Evolutionary conservation across 1,140 invertebrate genomes (phyloP).

Genomic region (Anastrepha obliqua): DNA sequence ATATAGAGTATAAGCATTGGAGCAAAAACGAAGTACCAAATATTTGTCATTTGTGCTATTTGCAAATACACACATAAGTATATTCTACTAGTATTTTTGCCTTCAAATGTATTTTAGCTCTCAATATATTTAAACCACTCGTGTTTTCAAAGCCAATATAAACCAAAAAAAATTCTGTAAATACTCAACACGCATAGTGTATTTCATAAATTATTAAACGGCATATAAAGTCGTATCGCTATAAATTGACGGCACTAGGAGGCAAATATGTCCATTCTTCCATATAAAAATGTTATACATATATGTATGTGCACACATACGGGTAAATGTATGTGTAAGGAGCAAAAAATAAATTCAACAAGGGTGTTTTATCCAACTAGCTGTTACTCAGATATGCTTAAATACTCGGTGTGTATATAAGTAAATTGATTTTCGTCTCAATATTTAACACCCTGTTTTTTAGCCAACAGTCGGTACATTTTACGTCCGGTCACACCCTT

Average conservation of each 20-base stretch:
- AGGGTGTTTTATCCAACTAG: conserved; percentile 19
- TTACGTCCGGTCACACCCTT: conserved; percentile 71
- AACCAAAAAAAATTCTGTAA: too few species aligned
- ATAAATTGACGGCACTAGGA: background rate
- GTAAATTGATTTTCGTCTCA: conserved; percentile 33
- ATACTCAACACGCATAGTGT: too few species aligned
- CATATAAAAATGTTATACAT: background rate
- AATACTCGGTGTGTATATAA: conserved; percentile 5
- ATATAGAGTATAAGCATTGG: background rate
- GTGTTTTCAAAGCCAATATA: too few species aligned
- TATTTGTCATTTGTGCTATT: background rate
- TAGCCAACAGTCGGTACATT: background rate
- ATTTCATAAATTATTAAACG: too few species aligned
- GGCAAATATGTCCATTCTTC: background rate
- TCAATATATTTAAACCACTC: too few species aligned
- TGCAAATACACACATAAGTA: too few species aligned
- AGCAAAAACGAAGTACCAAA: background rate
- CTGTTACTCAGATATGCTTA: conserved; percentile 5
- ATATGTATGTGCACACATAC: background rate
- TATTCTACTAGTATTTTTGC: too few species aligned
- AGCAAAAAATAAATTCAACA: conserved; percentile 27
- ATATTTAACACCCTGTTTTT: conserved; percentile 25
- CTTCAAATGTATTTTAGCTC: too few species aligned
- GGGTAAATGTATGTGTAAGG: conserved; percentile 10
- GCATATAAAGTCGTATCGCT: too few species aligned